A percentile compares a stretch with the other conserved stretches of the same genome.
Conservation (phyloP, 2,113 vertebrate species). For the Ageneiosus marmoratus region DNA sequence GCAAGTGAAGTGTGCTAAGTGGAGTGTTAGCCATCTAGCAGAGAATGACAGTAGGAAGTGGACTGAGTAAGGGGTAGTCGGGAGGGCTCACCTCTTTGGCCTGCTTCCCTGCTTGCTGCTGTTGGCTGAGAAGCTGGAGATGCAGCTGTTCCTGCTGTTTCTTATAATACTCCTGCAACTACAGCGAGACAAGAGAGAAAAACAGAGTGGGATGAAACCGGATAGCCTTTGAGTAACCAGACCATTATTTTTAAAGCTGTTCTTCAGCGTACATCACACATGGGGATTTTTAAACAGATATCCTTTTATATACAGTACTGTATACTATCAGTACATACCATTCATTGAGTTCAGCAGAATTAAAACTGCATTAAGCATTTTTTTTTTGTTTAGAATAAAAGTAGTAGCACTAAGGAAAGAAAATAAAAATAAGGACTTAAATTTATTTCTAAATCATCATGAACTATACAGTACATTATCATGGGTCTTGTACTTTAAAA, state of each 20-base stretch:
- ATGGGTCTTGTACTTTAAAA: not conserved
- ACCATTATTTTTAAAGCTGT: conserved; percentile 3
- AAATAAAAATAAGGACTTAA: not conserved
- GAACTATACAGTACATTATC: not conserved
- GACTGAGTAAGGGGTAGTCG: not conserved
- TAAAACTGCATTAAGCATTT: not conserved
- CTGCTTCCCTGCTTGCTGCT: conserved; percentile 83
- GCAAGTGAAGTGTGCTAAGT: conserved; percentile 7
- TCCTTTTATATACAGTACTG: not conserved
- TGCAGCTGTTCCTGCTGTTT: conserved; percentile 99
- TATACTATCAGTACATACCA: not conserved
- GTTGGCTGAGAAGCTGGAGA: conserved; percentile 94
- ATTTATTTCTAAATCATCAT: not conserved
- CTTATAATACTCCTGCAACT: conserved; percentile 99
- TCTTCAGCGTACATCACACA: not conserved
- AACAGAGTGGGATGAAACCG: not conserved
- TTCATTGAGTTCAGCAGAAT: not conserved
- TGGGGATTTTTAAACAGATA: not conserved
- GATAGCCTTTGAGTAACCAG: not conserved
- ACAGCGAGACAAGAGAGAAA: conserved; percentile 31
- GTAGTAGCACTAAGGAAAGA: not conserved
- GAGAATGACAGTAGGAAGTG: conserved; percentile 20
- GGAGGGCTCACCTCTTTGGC: conserved; percentile 91
- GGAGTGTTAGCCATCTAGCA: conserved; percentile 10
- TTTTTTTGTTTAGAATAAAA: not conserved